These are phyloP conservation scores for Apamea anceps DNA, from an alignment of 2,888 invertebrate genomes.

Conservation along the genomic window DNA sequence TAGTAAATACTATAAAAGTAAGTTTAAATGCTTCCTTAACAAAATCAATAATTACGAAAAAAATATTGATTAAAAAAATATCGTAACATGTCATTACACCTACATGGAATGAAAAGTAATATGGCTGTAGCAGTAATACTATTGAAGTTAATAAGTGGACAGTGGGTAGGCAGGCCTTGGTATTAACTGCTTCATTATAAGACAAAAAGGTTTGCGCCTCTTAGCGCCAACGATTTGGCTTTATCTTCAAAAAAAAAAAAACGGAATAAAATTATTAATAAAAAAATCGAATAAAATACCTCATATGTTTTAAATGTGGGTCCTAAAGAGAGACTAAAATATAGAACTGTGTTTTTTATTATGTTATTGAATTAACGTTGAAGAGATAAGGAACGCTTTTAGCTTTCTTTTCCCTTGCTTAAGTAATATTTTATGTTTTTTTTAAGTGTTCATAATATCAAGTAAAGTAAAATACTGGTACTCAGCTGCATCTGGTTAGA, in stretches of 20 bases:
- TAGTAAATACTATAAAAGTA: conserved; percentile 8
- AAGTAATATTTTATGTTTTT: too few relatives aligned
- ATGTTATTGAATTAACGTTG: not conserved
- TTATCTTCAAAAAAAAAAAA: not conserved
- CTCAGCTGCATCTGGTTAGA: too few relatives aligned
- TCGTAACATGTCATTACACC: conserved; percentile 59
- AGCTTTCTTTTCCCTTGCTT: too few relatives aligned
- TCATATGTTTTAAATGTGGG: not conserved
- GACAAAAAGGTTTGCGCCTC: conserved; percentile 28
- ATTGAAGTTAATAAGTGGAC: conserved; percentile 64
- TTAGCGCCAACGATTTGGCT: conserved; percentile 16
- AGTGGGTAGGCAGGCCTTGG: conserved; percentile 66
- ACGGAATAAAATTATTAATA: not conserved
- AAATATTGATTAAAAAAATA: conserved; percentile 37
- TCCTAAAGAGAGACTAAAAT: not conserved
- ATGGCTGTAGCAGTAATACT: conserved; percentile 29
- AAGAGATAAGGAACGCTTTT: not conserved
- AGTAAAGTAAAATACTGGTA: not conserved
- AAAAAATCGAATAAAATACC: not conserved
- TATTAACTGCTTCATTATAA: conserved; percentile 64
- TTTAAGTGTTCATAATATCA: not conserved
- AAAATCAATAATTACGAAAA: conserved; percentile 27
- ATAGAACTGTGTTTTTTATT: not conserved
- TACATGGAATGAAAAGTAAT: conserved; percentile 60
- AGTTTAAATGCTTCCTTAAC: conserved; percentile 39